These are phyloP conservation scores for Scotopteryx bipunctaria DNA, from an alignment of 2,888 invertebrate species.

Conservation along the genomic window DNA sequence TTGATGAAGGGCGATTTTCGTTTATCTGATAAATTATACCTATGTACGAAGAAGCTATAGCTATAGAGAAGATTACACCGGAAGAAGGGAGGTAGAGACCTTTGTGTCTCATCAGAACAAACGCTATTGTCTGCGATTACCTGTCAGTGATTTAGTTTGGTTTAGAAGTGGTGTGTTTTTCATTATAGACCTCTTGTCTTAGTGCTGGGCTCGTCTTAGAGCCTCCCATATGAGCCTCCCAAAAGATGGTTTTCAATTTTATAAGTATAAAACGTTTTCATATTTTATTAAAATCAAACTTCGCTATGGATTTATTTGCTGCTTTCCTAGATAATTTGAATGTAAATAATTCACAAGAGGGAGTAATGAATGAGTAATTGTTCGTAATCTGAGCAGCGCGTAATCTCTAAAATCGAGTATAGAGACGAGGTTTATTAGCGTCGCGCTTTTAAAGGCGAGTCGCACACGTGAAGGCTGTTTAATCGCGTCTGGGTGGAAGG, in stretches of 20 bases:
- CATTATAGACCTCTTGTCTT: no score
- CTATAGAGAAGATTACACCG: not conserved
- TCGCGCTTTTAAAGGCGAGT: constrained; percentile 53
- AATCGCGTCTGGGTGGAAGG: constrained; percentile 70
- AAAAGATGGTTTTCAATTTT: no score
- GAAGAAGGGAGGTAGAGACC: not conserved
- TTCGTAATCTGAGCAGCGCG: constrained; percentile 43
- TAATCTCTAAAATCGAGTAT: constrained; percentile 59
- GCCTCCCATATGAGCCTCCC: no score
- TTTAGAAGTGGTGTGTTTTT: not conserved
- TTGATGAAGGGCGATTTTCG: no score
- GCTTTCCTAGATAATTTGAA: constrained; percentile 8
- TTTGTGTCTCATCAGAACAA: not conserved
- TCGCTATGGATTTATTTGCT: no score
- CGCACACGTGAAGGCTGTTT: constrained; percentile 73
- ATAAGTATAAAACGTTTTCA: no score
- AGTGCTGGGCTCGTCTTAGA: no score
- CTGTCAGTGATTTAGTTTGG: not conserved
- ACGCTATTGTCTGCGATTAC: not conserved
- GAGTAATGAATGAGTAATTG: constrained; percentile 37
- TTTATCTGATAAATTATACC: no score
- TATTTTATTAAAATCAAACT: no score
- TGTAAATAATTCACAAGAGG: constrained; percentile 18
- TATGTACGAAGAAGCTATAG: no score
- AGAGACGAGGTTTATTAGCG: constrained; percentile 70